Evolutionary conservation across 2,113 vertebrate genomes (phyloP).

Genomic region (Carassius auratus): DNA sequence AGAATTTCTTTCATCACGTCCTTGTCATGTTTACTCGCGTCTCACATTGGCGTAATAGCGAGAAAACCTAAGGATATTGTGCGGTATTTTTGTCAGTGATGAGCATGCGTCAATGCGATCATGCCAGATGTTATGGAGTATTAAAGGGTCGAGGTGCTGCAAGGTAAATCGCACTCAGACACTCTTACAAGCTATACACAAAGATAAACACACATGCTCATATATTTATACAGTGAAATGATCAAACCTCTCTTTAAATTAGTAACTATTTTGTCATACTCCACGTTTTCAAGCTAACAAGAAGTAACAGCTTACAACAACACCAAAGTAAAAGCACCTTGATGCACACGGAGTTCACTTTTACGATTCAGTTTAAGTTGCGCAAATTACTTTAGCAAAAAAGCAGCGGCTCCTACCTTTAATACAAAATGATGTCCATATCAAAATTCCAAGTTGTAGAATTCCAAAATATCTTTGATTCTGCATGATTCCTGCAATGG

Average conservation of each 20-base stretch:
- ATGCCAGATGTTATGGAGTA: conserved; percentile 26
- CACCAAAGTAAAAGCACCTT: neutral
- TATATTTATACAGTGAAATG: neutral
- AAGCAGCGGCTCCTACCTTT: conserved; percentile 20
- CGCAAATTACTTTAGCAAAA: neutral
- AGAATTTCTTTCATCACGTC: neutral
- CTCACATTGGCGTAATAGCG: neutral
- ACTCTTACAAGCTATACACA: conserved; percentile 15
- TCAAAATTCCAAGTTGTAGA: conserved; percentile 15
- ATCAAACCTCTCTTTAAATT: neutral
- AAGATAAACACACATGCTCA: conserved; percentile 3
- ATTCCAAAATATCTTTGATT: conserved; percentile 26
- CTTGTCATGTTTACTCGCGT: neutral
- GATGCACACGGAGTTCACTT: neutral
- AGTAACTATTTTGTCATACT: neutral
- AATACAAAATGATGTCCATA: conserved; percentile 50
- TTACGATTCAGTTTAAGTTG: neutral
- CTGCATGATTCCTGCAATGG: conserved; percentile 35
- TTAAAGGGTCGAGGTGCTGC: conserved; percentile 14
- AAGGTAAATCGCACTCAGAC: conserved; percentile 4
- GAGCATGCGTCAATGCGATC: neutral
- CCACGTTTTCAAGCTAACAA: too few relatives aligned
- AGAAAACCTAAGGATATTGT: neutral
- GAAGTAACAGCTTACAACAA: neutral
- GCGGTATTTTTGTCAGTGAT: neutral